phyloP scores from a whole-genome alignment of 2,113 vertebrate genomes.

The Orycteropus afer region DNA sequence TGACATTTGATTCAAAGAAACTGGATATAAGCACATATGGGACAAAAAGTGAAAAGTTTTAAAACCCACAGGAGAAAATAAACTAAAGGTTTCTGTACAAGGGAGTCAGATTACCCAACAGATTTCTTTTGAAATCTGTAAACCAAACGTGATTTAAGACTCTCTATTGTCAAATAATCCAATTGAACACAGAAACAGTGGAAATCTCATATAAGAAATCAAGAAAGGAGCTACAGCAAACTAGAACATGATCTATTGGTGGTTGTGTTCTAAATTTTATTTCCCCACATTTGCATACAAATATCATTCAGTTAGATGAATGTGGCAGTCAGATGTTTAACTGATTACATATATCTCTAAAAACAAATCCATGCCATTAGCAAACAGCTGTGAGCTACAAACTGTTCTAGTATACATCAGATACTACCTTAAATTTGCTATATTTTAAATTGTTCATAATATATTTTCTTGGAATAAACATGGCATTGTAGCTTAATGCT shows the following conservation, averaged over 20 bases:
- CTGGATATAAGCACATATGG: neutral
- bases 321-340: constrained; percentile 67
- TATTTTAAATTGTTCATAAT: constrained; percentile 44
- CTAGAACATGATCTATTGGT: constrained; percentile 59
- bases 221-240: constrained; percentile 56
- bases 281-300: constrained; percentile 63
- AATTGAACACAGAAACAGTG: constrained; percentile 16
- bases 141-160: neutral
- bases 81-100: constrained; percentile 22
- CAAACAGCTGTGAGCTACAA: constrained; percentile 72
- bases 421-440: constrained; percentile 63
- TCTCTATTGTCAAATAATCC: neutral
- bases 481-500: constrained; percentile 38
- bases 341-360: constrained; percentile 67
- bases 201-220: neutral
- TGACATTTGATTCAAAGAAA: neutral
- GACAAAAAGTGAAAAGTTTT: neutral
- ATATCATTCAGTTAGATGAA: constrained; percentile 69
- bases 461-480: constrained; percentile 65
- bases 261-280: constrained; percentile 45
- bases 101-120: constrained; percentile 10
- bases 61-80: constrained; percentile 8
- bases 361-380: constrained; percentile 72
- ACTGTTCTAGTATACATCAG: constrained; percentile 52
- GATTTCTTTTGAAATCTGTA: neutral